Conservation (phyloP, 2,113 vertebrate genomes). For the Hyaena hyaena region DNA sequence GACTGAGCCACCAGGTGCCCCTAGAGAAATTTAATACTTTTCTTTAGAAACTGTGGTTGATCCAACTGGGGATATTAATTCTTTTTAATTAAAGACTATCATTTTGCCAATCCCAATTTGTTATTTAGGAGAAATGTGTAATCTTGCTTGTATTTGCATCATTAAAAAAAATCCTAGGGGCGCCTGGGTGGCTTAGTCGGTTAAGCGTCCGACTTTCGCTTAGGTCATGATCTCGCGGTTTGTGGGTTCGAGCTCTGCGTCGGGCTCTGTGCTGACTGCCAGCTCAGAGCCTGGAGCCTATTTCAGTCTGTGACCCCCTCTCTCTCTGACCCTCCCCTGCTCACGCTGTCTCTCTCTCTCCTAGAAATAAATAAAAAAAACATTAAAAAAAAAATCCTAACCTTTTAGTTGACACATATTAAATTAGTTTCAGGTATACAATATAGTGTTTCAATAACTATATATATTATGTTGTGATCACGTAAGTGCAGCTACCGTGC, state of each 20-base stretch:
- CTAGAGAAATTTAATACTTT: constrained; percentile 33
- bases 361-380: too few species aligned
- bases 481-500: not conserved
- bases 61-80: not conserved
- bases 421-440: not conserved
- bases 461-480: not conserved
- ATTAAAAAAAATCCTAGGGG: not conserved
- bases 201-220: too few species aligned
- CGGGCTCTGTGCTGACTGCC: too few species aligned
- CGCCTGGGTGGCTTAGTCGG: too few species aligned
- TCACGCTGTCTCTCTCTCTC: too few species aligned
- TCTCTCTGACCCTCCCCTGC: too few species aligned
- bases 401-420: not conserved
- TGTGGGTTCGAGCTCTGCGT: too few species aligned
- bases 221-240: too few species aligned
- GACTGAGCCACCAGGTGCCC: too few species aligned
- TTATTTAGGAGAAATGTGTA: not conserved
- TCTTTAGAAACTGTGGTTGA: constrained; percentile 21
- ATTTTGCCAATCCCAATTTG: constrained; percentile 41
- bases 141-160: not conserved
- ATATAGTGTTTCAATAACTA: not conserved
- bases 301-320: too few species aligned
- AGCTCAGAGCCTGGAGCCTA: too few species aligned
- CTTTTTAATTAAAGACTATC: constrained; percentile 17
- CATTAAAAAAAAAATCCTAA: not conserved